phyloP scores from a whole-genome alignment of 2,888 invertebrate species.

The Nymphalis c-album region DNA sequence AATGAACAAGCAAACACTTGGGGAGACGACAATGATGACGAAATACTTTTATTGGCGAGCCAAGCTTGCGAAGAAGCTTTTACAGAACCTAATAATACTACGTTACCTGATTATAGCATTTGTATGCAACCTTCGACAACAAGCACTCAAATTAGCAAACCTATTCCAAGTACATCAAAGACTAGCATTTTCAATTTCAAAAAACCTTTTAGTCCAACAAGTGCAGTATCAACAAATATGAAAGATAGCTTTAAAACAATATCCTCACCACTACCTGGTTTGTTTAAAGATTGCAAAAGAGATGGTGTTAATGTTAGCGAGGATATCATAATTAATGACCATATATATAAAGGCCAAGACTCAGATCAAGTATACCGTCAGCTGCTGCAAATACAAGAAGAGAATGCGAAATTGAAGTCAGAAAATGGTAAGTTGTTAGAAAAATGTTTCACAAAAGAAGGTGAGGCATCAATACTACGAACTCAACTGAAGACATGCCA shows the following conservation, averaged over 20 bases:
- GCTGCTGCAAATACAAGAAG: constrained; percentile 63
- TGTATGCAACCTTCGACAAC: constrained; percentile 67
- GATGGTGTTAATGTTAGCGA: constrained; percentile 48
- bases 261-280: constrained; percentile 69
- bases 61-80: constrained; percentile 73
- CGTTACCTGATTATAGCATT: constrained; percentile 64
- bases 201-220: constrained; percentile 54
- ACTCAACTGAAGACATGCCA: constrained; percentile 77
- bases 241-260: constrained; percentile 66
- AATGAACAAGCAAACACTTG: constrained; percentile 50
- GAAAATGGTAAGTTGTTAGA: constrained; percentile 73
- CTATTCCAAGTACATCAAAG: constrained; percentile 59
- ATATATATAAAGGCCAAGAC: constrained; percentile 59
- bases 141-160: constrained; percentile 63
- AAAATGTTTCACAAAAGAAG: constrained; percentile 80
- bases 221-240: constrained; percentile 54
- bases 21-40: constrained; percentile 77
- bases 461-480: constrained; percentile 80
- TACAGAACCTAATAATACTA: constrained; percentile 44
- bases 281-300: constrained; percentile 51
- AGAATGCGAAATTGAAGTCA: constrained; percentile 67
- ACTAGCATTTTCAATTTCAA: constrained; percentile 61
- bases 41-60: constrained; percentile 72
- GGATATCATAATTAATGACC: constrained; percentile 62
- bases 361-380: constrained; percentile 60